A percentile compares a stretch with the other conserved stretches of the same genome.
phyloP scores from a whole-genome alignment of 2,797 vertebrate genomes.

The Halcyon badia region DNA sequence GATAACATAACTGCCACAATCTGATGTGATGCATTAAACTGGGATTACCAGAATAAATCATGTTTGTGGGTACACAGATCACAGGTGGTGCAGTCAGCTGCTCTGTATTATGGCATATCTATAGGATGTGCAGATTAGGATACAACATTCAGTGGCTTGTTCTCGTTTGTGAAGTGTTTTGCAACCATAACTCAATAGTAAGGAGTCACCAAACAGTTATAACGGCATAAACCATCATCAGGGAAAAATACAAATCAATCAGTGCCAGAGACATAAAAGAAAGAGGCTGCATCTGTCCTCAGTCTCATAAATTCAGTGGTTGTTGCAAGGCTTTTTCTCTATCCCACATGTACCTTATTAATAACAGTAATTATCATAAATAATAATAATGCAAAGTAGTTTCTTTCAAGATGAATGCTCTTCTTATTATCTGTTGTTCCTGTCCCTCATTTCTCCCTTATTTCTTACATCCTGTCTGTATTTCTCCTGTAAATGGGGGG shows the following conservation, averaged over 20 bases:
- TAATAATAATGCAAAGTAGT: constrained; percentile 54
- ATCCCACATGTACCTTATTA: constrained; percentile 36
- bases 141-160: constrained; percentile 40
- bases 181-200: constrained; percentile 67
- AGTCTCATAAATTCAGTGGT: constrained; percentile 60
- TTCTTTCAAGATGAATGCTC: constrained; percentile 57
- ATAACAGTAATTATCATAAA: constrained; percentile 52
- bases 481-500: not conserved
- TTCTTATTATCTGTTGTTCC: constrained; percentile 54
- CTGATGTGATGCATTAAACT: constrained; percentile 57
- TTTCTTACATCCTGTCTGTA: not conserved
- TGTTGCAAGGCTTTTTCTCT: constrained; percentile 42
- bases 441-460: not conserved
- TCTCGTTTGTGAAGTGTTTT: constrained; percentile 52
- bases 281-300: constrained; percentile 46
- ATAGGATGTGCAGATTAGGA: constrained; percentile 62
- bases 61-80: constrained; percentile 42
- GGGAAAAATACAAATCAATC: constrained; percentile 72
- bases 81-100: constrained; percentile 50
- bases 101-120: constrained; percentile 28
- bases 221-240: constrained; percentile 67
- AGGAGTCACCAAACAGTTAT: constrained; percentile 67
- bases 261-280: constrained; percentile 43
- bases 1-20: constrained; percentile 51
- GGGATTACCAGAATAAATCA: constrained; percentile 70